Evolutionary conservation across 2,113 vertebrate species (phyloP).

Genomic region (Myotis yumanensis): DNA sequence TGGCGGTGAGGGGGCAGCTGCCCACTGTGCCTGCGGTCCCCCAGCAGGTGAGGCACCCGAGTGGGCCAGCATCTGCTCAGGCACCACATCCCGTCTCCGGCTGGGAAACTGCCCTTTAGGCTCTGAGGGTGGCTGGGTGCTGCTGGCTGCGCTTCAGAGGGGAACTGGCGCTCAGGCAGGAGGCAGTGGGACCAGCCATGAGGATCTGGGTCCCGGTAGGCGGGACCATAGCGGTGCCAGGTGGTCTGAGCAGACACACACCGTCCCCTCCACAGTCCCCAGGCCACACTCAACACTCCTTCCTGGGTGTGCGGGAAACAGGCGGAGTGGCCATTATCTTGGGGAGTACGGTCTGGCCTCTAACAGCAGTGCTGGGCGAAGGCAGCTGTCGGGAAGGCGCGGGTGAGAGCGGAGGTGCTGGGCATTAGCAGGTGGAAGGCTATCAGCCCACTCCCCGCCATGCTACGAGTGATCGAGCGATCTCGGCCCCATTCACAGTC

Average conservation of each 20-base stretch:
- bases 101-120: not conserved
- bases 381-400: not conserved
- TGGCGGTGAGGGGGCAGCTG: not conserved
- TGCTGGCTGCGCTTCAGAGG: not conserved
- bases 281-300: not conserved
- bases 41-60: not conserved
- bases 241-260: not conserved
- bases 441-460: not conserved
- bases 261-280: not conserved
- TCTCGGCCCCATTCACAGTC: accelerated
- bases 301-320: not conserved
- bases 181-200: not conserved
- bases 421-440: not conserved
- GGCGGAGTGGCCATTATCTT: not conserved
- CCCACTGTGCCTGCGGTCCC: not conserved
- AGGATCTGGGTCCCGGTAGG: not conserved
- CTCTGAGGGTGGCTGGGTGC: not conserved
- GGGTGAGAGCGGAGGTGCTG: not conserved
- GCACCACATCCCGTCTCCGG: not conserved
- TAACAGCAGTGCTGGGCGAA: not conserved
- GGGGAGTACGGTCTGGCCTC: not conserved
- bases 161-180: not conserved
- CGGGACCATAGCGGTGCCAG: not conserved
- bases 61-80: not conserved
- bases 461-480: accelerated